Conservation (phyloP, 2,888 invertebrate genomes). For the Drosophila testacea region DNA sequence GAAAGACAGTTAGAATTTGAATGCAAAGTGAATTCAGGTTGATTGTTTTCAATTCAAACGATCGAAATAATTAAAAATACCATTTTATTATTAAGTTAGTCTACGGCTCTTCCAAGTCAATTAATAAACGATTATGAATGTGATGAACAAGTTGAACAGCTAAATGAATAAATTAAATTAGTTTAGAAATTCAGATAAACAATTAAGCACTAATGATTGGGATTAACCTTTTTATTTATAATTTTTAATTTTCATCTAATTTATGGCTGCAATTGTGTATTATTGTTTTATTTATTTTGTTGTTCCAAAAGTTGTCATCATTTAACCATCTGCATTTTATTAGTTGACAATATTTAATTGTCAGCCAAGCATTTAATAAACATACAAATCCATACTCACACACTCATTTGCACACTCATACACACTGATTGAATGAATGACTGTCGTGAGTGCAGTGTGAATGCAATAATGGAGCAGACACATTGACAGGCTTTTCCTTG, state of each 20-base stretch:
- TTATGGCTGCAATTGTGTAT: background rate
- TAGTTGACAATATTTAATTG: conserved; percentile 47
- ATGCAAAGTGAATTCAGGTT: background rate
- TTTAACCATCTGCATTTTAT: conserved; percentile 32
- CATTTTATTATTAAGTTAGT: background rate
- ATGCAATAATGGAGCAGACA: conserved; percentile 32
- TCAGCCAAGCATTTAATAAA: conserved; percentile 46
- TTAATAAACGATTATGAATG: background rate
- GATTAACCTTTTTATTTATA: background rate
- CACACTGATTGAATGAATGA: conserved; percentile 15
- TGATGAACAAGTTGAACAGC: background rate
- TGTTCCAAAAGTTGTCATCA: background rate
- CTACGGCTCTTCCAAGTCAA: too few relatives aligned
- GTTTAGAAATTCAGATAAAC: background rate
- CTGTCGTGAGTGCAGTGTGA: conserved; percentile 27
- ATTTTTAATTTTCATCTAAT: background rate
- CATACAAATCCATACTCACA: conserved; percentile 23
- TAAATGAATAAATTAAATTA: background rate
- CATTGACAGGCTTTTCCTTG: conserved; percentile 20
- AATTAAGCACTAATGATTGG: background rate
- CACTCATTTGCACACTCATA: conserved; percentile 1
- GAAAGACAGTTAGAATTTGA: background rate
- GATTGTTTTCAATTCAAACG: background rate
- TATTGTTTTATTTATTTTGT: background rate
- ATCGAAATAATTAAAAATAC: too few relatives aligned